phyloP scores from a whole-genome alignment of 2,113 vertebrate genomes.

The Henicopernis longicauda region DNA sequence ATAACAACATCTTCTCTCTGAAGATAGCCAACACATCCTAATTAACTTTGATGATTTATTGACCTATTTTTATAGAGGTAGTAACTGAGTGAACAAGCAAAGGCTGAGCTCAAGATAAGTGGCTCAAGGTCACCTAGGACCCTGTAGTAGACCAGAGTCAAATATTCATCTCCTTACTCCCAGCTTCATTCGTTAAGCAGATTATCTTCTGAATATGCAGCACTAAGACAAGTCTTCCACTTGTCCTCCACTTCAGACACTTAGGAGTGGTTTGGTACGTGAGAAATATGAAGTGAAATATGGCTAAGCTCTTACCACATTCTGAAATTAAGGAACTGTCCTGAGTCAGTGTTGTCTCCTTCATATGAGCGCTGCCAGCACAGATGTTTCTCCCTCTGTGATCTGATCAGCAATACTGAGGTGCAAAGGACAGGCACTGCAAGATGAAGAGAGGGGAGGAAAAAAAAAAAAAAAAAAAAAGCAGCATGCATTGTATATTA shows the following conservation, averaged over 20 bases:
- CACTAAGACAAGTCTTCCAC: not conserved
- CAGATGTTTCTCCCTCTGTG: not conserved
- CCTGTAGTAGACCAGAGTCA: not conserved
- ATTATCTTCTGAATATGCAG: not conserved
- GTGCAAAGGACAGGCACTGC: not conserved
- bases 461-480: too few species aligned
- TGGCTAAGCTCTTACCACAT: not conserved
- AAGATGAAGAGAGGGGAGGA: not conserved
- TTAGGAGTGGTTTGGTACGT: not conserved
- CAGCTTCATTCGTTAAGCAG: rapidly evolving
- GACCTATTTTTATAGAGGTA: not conserved
- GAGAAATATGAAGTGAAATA: not conserved
- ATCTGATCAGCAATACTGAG: not conserved
- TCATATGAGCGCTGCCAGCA: rapidly evolving
- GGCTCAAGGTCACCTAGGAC: not conserved
- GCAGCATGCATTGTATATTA: not conserved
- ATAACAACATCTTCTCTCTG: not conserved
- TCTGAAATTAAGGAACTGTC: not conserved
- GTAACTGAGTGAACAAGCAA: not conserved
- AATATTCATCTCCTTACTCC: not conserved
- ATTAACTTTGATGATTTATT: constrained; percentile 32
- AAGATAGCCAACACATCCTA: not conserved
- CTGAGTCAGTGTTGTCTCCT: not conserved
- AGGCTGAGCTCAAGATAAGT: not conserved
- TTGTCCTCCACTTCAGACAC: not conserved